Base-by-base conservation (phyloP, 2,888 invertebrate species). In the Chromoteleia sp. region DNA sequence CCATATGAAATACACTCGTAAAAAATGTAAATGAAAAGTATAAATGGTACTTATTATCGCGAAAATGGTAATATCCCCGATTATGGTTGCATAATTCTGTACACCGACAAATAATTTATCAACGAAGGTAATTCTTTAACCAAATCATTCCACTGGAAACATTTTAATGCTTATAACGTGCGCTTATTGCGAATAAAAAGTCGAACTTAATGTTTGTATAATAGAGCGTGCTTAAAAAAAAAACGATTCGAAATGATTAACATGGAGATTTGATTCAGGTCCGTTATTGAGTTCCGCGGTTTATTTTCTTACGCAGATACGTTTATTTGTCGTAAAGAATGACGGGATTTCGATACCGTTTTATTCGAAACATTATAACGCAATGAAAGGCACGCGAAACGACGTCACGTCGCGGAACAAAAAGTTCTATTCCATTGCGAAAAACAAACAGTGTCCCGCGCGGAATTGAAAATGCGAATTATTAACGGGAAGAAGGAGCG, bases 321-420 rank as follows among this genome's bases (percentile, higher is more conserved):
- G 17, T 21, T 17, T 15, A 19, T 25, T 2, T 21, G 0, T 19
- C 5, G 17, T 25, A 17, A 19, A 7, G 19, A 8, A 5, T 19
- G 19, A 7, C 36, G 19, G 19, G 10, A 48, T 61, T 45, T 61
- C 45, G 17, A 61, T 39, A 30, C 17, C 8, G 29, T 59, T 56
- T 36, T 19, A 36, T 56, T 56, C 36, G 14, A 30, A 30, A 50
- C 25, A 30, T 25, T 30, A 30, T 25, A 12, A 25, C 50, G 25
- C 25, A 50, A 25, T 25, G n/a, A 52, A 52, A 8, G 14, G 4
- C 25, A 50, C 21, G 52, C 14, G 17, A 7, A 30, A 15, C 3
- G 12, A 15, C 52, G 30, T 8, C 4, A 45, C 45, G 10, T 6
- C 8, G 15, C 7, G 19, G 45, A 45, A 41, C 41, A 29, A 12